Conservation (phyloP, 2,797 vertebrate species). For the Triplophysa bombifrons region DNA sequence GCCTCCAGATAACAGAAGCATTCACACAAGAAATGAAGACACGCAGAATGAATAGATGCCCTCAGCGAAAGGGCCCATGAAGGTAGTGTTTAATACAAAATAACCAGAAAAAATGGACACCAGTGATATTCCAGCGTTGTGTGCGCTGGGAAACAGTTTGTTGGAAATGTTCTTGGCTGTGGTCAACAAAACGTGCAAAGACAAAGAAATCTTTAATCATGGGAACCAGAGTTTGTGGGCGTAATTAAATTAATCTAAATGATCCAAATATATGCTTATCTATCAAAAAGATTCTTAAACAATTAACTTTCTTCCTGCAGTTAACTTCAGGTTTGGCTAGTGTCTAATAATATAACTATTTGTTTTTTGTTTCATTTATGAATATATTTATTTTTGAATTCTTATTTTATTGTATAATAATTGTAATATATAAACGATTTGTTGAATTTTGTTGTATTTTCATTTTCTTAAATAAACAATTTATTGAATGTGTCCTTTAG, state of each 20-base stretch:
- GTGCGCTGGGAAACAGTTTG: slow-evolving; percentile 25
- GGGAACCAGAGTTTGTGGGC: not conserved
- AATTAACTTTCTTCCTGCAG: no score
- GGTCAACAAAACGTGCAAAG: not conserved
- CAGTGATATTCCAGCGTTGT: not conserved
- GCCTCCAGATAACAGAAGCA: slow-evolving; percentile 21
- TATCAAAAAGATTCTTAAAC: no score
- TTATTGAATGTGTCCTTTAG: no score
- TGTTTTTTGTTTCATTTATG: no score
- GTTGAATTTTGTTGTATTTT: no score
- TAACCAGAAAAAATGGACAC: not conserved
- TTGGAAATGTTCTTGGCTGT: slow-evolving; percentile 8
- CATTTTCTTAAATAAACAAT: no score
- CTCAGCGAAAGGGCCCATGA: slow-evolving; percentile 2
- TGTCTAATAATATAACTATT: no score
- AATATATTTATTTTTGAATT: no score
- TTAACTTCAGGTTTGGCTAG: no score
- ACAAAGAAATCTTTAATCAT: not conserved
- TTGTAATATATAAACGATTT: no score
- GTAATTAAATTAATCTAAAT: not conserved
- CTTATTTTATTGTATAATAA: no score
- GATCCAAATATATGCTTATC: no score
- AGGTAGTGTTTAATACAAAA: slow-evolving; percentile 21
- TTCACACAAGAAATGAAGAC: slow-evolving; percentile 16
- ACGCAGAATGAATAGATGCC: not conserved